These are phyloP conservation scores for Drosophila macrospina DNA, from an alignment of 2,888 invertebrate species.

Conservation along the genomic window DNA sequence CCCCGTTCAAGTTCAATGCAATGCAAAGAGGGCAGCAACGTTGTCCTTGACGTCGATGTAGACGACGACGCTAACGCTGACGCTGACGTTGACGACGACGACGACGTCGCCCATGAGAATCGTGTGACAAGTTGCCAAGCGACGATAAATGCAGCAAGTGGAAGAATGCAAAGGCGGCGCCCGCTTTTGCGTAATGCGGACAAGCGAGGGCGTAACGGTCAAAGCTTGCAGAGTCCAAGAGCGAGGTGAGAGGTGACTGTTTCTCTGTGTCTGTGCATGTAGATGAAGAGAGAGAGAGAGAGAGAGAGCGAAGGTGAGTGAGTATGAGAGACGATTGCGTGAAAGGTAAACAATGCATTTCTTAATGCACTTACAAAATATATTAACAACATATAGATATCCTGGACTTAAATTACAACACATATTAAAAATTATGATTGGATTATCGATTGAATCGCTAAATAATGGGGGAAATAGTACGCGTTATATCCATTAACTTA, in stretches of 20 bases:
- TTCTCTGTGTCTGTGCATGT: not conserved
- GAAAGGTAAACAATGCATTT: conserved; percentile 11
- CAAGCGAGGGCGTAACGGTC: conserved; percentile 45
- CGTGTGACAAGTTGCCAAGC: conserved; percentile 51
- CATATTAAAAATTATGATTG: no score
- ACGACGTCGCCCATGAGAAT: conserved; percentile 30
- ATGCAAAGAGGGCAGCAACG: conserved; percentile 40
- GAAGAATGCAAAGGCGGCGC: conserved; percentile 18
- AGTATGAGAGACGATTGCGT: conserved; percentile 20
- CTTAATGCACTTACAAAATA: not conserved
- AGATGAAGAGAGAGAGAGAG: conserved; percentile 3
- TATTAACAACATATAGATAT: not conserved
- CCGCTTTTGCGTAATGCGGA: conserved; percentile 46
- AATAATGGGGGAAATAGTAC: no score
- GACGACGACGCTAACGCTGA: conserved; percentile 4
- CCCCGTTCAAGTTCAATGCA: conserved; percentile 77
- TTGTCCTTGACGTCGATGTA: conserved; percentile 59
- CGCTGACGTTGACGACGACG: conserved; percentile 14
- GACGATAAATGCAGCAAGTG: conserved; percentile 37
- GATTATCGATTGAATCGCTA: no score
- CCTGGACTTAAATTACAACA: not conserved
- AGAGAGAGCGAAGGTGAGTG: not conserved
- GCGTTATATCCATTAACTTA: no score
- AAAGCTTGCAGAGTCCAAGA: conserved; percentile 19
- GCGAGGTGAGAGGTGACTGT: conserved; percentile 22